Percentiles rank a stretch among this genome's conserved stretches.
Evolutionary conservation across 1,140 invertebrate species (phyloP).

Genomic region (Prorops nasuta): DNA sequence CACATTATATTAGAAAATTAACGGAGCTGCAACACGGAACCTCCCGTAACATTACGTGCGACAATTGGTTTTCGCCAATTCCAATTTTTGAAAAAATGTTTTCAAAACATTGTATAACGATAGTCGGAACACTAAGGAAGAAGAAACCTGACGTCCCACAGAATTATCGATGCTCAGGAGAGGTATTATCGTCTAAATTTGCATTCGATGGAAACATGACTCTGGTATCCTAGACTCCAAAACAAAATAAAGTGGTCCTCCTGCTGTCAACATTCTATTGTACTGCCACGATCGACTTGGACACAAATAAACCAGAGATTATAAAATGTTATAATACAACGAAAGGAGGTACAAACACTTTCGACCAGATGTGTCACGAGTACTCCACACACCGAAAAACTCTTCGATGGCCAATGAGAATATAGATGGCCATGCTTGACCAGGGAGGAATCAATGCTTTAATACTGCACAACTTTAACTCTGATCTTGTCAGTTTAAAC

Average conservation of each 20-base stretch:
- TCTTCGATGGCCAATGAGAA: neutral
- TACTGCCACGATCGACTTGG: neutral
- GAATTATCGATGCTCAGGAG: neutral
- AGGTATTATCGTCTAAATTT: neutral
- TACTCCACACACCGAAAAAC: neutral
- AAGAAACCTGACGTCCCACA: neutral
- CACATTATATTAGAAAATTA: slow-evolving; percentile 18
- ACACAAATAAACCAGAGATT: neutral
- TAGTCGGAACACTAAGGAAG: slow-evolving; percentile 13
- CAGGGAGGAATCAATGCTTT: neutral
- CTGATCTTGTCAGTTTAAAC: too few species aligned
- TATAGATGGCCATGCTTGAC: neutral
- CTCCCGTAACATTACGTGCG: slow-evolving; percentile 35
- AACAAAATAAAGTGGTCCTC: neutral
- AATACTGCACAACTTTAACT: neutral
- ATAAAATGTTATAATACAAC: neutral
- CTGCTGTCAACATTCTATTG: neutral
- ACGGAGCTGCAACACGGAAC: slow-evolving; percentile 17
- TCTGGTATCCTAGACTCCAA: neutral
- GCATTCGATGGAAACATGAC: neutral
- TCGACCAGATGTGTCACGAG: neutral
- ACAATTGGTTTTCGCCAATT: slow-evolving; percentile 43
- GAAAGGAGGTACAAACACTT: neutral
- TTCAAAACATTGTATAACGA: slow-evolving; percentile 33
- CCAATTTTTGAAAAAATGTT: slow-evolving; percentile 35